Percentiles rank a stretch among this genome's conserved stretches.
Conservation (phyloP, 2,113 vertebrate genomes). For the Bos taurus region DNA sequence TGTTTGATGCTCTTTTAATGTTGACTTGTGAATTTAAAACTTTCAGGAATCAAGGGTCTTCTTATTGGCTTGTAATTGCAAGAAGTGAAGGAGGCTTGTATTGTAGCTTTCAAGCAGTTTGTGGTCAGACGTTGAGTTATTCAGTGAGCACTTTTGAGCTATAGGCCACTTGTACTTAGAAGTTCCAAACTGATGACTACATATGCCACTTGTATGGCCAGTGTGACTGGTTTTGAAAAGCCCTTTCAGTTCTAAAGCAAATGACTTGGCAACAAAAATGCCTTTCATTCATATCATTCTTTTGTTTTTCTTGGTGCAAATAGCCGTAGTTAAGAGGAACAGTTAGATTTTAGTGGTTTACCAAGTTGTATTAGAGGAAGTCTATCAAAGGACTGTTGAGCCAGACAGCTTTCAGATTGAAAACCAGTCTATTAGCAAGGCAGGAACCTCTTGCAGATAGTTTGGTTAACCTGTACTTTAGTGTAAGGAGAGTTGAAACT, state of each 20-base stretch:
- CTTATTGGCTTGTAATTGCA: neutral
- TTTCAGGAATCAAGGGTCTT: neutral
- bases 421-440: neutral
- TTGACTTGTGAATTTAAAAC: constrained; percentile 13
- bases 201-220: neutral
- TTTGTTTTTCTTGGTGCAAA: constrained; percentile 22
- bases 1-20: neutral
- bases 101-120: neutral
- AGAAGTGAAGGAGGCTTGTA: neutral
- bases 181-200: neutral
- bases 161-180: neutral
- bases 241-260: neutral
- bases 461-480: neutral
- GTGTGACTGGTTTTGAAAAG: constrained; percentile 2
- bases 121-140: constrained; percentile 11
- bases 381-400: neutral
- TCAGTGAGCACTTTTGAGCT: neutral
- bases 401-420: constrained; percentile 8
- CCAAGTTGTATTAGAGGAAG: neutral
- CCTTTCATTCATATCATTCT: neutral
- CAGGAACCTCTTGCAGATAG: neutral
- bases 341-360: constrained; percentile 27
- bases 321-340: neutral
- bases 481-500: neutral
- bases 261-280: constrained; percentile 20